Conservation (phyloP, 2,113 vertebrate species). For the Zonotrichia leucophrys region DNA sequence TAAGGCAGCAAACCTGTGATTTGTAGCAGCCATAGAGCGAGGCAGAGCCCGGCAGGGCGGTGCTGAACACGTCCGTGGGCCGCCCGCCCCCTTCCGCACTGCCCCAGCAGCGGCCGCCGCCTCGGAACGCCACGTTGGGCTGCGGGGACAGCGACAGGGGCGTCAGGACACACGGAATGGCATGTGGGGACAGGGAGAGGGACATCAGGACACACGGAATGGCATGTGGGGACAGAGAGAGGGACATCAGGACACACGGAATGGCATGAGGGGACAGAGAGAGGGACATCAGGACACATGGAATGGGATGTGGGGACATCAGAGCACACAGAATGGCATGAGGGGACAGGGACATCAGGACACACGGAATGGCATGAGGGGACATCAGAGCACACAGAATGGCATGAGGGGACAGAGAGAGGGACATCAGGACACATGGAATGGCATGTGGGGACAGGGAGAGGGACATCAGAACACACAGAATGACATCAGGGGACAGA, state of each 20-base stretch:
- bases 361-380: too few relatives aligned
- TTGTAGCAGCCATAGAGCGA: constrained; percentile 71
- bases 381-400: too few relatives aligned
- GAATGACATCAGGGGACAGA: neutral
- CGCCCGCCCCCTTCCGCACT: constrained; percentile 18
- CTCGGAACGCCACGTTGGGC: constrained; percentile 63
- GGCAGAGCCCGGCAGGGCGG: constrained; percentile 49
- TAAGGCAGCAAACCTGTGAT: constrained; percentile 59
- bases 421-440: neutral
- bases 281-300: too few relatives aligned
- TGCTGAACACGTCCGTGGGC: constrained; percentile 59
- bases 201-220: too few relatives aligned
- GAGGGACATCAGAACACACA: too few relatives aligned
- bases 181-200: neutral
- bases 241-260: too few relatives aligned
- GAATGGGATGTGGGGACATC: neutral
- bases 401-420: neutral
- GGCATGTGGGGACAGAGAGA: too few relatives aligned
- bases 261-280: too few relatives aligned
- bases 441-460: neutral
- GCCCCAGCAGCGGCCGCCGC: constrained; percentile 61
- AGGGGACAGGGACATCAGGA: neutral
- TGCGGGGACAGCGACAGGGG: neutral
- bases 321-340: too few relatives aligned
- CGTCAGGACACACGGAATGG: neutral